Evolutionary conservation across 2,888 invertebrate genomes (phyloP), one percentile per base, ranked within the genome.

Genomic region (Nesidiocoris tenuis): DNA sequence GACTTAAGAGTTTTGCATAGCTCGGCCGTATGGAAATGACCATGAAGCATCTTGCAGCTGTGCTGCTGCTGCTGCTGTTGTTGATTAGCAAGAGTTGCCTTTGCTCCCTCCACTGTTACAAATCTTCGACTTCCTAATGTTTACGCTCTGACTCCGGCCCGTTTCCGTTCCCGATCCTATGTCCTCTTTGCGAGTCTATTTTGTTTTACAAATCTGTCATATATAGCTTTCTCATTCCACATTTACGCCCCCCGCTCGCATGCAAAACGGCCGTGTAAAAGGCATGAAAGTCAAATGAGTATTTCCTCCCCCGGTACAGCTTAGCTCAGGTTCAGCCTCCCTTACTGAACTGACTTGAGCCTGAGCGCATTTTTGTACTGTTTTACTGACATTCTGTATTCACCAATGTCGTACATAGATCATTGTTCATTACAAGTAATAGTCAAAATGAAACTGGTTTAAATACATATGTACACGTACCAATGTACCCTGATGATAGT

Each of bases 1-100:
- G 63, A 64, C 74, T 74, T 74, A 64, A 63, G 56, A 64, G 74
- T 74, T 74, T 74, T 74, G 74, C 74, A 74, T 64, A 55, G 74
- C 19, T 19, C 19, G 61, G 39, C 74, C 18, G 64, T 74, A 74
- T 74, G 74, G 74, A 74, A 64, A 74, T 74, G 74, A 74, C 74
- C 74, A 59, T 59, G 70, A 39, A 39, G 39, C 39, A 3, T n/a
- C n/a, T n/a, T n/a, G n/a, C n/a, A n/a, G n/a, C n/a, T n/a, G n/a
- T n/a, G n/a, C n/a, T n/a, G n/a, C n/a, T n/a, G n/a, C 3, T 39
- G 39, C 39, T 39, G 12, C 39, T 39, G 39, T 39, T 39, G 39
- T 39, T 39, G 39, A 39, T 39, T 39, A 39, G 39, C 39, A 3
- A 39, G 12, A 12, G 39, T 39, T 39, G 5, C 39, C 39, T 39